phyloP scores from a whole-genome alignment of 2,797 vertebrate genomes.

The Dromococcyx pavoninus region DNA sequence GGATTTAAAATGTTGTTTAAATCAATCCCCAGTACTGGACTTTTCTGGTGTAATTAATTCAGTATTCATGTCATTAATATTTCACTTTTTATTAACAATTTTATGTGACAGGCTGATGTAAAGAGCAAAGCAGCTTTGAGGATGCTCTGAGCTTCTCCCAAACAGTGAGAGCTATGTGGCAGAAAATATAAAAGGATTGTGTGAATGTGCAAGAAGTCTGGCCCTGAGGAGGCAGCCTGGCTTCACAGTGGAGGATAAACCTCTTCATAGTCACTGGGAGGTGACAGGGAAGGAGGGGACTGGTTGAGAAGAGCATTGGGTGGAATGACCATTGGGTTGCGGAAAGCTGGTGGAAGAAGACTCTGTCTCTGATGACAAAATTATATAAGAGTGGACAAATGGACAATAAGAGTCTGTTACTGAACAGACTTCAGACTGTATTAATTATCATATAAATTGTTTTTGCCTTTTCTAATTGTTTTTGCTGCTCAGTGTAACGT shows the following conservation, averaged over 20 bases:
- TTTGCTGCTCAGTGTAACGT: neutral
- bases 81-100: neutral
- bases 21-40: neutral
- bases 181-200: neutral
- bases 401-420: neutral
- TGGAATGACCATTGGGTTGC: neutral
- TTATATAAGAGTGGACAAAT: neutral
- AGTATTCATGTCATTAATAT: neutral
- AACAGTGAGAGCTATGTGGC: neutral
- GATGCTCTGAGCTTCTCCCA: neutral
- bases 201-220: neutral
- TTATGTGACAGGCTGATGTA: neutral
- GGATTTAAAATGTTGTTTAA: neutral
- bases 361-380: neutral
- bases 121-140: neutral
- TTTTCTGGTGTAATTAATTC: neutral
- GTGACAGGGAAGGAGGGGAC: fast-evolving
- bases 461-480: neutral
- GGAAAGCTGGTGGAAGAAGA: neutral
- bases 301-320: neutral
- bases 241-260: neutral
- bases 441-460: neutral
- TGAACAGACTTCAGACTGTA: neutral
- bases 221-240: neutral
- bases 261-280: fast-evolving